A percentile compares a stretch with the other conserved stretches of the same genome.
Evolutionary conservation across 2,113 vertebrate species (phyloP).

Genomic region (Zapornia atra): DNA sequence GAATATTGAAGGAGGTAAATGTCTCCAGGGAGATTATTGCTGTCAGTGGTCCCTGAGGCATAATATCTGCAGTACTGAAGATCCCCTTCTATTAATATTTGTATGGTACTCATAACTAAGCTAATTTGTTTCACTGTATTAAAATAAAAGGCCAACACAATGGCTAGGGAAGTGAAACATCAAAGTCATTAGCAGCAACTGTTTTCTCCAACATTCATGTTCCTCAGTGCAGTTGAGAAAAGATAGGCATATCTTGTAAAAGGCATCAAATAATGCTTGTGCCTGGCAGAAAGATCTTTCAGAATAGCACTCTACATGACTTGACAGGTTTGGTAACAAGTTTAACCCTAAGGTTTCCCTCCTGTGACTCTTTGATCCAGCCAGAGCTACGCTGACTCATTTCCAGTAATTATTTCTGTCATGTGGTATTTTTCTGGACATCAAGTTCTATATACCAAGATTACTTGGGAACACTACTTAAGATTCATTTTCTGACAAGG

Average conservation of each 20-base stretch:
- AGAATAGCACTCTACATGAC: background rate
- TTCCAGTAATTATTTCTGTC: background rate
- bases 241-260: background rate
- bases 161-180: background rate
- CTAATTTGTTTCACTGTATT: background rate
- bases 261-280: background rate
- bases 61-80: background rate
- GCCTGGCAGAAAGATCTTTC: background rate
- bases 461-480: background rate
- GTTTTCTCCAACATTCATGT: background rate
- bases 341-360: background rate
- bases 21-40: background rate
- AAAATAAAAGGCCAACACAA: background rate
- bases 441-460: background rate
- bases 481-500: background rate
- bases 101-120: background rate
- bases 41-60: background rate
- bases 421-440: background rate
- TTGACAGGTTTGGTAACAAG: background rate
- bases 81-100: background rate
- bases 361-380: background rate
- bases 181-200: background rate
- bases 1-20: background rate
- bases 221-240: background rate
- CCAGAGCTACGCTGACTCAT: background rate